Evolutionary conservation across 2,888 invertebrate species (phyloP).

Genomic region (Hymenopus coronatus): DNA sequence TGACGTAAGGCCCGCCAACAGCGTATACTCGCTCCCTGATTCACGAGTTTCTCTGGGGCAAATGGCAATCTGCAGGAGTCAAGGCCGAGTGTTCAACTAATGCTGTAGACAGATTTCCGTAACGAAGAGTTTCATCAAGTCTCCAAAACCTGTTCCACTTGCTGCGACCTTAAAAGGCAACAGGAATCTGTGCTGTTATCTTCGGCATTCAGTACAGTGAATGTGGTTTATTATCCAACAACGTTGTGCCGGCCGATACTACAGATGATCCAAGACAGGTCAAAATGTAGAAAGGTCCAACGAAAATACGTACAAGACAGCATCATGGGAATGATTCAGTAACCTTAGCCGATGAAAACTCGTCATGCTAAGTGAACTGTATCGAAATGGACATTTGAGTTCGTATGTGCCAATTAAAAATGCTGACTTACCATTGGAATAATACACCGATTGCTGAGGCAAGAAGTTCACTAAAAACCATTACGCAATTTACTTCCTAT

Average conservation of each 20-base stretch:
- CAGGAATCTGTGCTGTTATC: background rate
- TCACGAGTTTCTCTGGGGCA: background rate
- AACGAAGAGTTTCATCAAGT: background rate
- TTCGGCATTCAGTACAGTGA: background rate
- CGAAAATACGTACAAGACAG: too few relatives aligned
- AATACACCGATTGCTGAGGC: too few relatives aligned
- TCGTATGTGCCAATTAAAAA: too few relatives aligned
- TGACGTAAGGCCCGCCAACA: background rate
- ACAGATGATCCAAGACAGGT: too few relatives aligned
- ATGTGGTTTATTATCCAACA: background rate
- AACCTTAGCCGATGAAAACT: too few relatives aligned
- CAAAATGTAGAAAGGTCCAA: too few relatives aligned
- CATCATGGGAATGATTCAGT: too few relatives aligned
- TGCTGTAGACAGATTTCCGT: background rate
- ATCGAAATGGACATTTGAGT: too few relatives aligned
- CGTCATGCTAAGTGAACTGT: too few relatives aligned
- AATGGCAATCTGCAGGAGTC: background rate
- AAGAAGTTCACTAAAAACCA: too few relatives aligned
- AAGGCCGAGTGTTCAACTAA: background rate
- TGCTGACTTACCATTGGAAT: too few relatives aligned
- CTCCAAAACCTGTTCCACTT: background rate
- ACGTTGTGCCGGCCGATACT: background rate
- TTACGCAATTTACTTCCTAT: too few relatives aligned
- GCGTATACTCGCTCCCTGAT: background rate
- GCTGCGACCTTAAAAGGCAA: background rate